Conservation (phyloP, 2,888 invertebrate species). For the Agrochola circellaris region DNA sequence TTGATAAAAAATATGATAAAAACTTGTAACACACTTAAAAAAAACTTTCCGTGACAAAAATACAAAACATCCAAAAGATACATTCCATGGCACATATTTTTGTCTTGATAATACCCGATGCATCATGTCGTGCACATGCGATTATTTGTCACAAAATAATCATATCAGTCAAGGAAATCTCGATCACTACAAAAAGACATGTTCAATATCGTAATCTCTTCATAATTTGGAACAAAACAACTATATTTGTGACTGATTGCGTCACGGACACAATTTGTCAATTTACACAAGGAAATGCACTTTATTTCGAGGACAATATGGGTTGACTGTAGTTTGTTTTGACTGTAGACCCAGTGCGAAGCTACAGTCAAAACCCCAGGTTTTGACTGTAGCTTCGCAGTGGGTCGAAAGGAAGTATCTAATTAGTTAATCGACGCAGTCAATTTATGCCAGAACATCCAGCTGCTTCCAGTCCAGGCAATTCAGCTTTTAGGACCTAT, state of each 20-base stretch:
- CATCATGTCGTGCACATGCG: slow-evolving; percentile 32
- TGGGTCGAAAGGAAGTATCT: background rate
- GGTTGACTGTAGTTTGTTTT: too few species aligned
- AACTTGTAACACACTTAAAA: background rate
- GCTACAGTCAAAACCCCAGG: too few species aligned
- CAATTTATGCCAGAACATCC: background rate
- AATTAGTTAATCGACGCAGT: background rate
- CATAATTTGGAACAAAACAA: slow-evolving; percentile 35
- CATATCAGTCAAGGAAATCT: slow-evolving; percentile 20
- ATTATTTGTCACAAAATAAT: slow-evolving; percentile 12
- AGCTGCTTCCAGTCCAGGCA: too few species aligned
- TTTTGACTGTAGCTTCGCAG: background rate
- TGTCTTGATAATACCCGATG: slow-evolving; percentile 12
- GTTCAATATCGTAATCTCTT: slow-evolving; percentile 18
- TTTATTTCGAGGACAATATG: background rate
- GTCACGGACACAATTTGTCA: slow-evolving; percentile 4
- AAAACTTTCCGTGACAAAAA: slow-evolving; percentile 22
- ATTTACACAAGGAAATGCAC: background rate
- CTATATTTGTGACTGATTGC: slow-evolving; percentile 17
- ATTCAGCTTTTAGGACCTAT: too few species aligned
- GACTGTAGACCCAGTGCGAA: too few species aligned
- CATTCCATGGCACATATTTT: slow-evolving; percentile 13
- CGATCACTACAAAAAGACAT: slow-evolving; percentile 34
- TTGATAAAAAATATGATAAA: slow-evolving; percentile 4
- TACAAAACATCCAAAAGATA: background rate